Percentiles rank a stretch among this genome's conserved stretches.
Conservation (phyloP, 2,888 invertebrate genomes). For the Mythimna albipuncta region DNA sequence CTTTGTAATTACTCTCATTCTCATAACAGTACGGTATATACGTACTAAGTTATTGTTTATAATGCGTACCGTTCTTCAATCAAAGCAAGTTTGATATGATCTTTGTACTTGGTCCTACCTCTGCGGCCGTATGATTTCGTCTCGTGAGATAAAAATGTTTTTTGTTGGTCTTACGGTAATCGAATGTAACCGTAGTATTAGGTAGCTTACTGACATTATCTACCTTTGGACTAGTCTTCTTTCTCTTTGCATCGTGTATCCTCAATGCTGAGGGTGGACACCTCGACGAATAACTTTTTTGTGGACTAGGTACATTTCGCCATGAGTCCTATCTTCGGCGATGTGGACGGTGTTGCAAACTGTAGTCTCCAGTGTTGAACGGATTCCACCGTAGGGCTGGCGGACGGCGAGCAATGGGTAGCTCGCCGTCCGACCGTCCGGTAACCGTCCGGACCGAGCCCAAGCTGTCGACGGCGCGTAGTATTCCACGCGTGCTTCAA, state of each 20-base stretch:
- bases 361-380: no score
- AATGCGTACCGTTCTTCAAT: constrained; percentile 40
- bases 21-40: constrained; percentile 60
- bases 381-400: no score
- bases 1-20: constrained; percentile 55
- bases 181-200: not conserved
- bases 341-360: no score
- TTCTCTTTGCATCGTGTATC: not conserved
- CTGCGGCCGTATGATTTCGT: not conserved
- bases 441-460: no score
- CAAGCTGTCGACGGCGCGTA: no score
- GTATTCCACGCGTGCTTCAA: no score
- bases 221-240: not conserved
- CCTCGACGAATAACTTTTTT: no score
- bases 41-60: constrained; percentile 49
- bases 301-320: no score
- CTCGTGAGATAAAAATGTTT: constrained; percentile 33
- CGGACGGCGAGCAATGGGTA: no score
- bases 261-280: no score
- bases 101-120: constrained; percentile 29
- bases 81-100: constrained; percentile 38
- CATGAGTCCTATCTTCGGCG: no score
- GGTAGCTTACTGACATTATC: not conserved
- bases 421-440: no score
- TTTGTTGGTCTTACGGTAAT: not conserved